These are phyloP conservation scores for Drosophila tristis DNA, from an alignment of 1,140 invertebrate genomes.

Conservation along the genomic window DNA sequence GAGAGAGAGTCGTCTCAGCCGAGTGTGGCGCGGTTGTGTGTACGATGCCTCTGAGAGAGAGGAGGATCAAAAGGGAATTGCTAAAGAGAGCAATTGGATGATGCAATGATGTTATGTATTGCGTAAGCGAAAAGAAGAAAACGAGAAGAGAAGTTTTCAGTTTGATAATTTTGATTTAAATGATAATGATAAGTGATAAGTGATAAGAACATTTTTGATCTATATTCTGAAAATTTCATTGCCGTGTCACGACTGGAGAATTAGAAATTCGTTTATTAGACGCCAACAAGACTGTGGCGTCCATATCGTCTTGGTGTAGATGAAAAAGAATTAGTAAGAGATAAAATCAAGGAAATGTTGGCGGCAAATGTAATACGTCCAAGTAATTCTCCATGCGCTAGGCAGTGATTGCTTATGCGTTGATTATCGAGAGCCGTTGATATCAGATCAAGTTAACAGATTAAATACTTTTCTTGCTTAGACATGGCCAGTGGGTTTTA, in stretches of 20 bases:
- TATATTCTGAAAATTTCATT: background rate
- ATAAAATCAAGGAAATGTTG: conserved; percentile 21
- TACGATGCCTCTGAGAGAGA: no score
- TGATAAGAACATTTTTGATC: conserved; percentile 2
- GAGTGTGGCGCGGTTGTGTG: no score
- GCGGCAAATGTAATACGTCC: conserved; percentile 19
- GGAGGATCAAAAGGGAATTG: no score
- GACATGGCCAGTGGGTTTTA: no score
- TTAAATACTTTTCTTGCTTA: no score
- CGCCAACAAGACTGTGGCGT: conserved; percentile 10
- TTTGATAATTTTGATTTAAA: conserved; percentile 6
- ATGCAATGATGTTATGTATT: no score
- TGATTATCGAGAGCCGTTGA: conserved; percentile 9
- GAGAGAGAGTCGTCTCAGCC: no score
- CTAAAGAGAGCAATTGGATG: no score
- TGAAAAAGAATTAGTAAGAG: conserved; percentile 15
- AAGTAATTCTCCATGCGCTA: conserved; percentile 18
- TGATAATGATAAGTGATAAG: conserved; percentile 8
- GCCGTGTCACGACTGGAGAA: conserved; percentile 1
- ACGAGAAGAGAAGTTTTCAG: no score
- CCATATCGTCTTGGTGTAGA: conserved; percentile 14
- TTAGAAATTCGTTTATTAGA: conserved; percentile 24
- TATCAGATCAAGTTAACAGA: no score
- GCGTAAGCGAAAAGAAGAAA: no score
- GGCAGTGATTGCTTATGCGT: conserved; percentile 11